phyloP scores from a whole-genome alignment of 64 coral and sea anemone genomes.

The Stylophora pistillata region DNA sequence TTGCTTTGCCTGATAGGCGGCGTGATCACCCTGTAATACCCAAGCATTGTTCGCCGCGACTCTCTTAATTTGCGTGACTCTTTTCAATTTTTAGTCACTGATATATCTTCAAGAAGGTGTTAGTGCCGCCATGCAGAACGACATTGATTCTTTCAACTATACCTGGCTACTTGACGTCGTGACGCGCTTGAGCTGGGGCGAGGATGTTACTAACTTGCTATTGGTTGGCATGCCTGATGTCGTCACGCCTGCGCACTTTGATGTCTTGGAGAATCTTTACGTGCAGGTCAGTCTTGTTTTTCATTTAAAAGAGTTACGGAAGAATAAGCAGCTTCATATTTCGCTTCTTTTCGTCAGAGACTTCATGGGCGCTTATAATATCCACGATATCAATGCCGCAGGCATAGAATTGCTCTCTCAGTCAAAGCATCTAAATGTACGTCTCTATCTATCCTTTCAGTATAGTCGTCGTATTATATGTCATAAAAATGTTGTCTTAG shows the following conservation, averaged over 20 bases:
- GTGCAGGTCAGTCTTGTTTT: constrained; percentile 65
- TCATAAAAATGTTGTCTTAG: too few species aligned
- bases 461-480: too few species aligned
- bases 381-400: too few species aligned
- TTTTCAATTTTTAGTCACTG: constrained; percentile 56
- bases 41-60: too few species aligned
- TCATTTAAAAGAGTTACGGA: not conserved
- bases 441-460: too few species aligned
- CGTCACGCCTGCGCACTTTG: constrained; percentile 88
- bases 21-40: too few species aligned
- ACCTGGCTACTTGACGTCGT: constrained; percentile 83
- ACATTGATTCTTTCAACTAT: constrained; percentile 87
- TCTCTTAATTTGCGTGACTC: not conserved
- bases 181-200: constrained; percentile 68
- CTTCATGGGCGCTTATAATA: too few species aligned
- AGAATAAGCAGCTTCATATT: too few species aligned
- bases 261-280: constrained; percentile 94
- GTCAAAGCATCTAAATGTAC: too few species aligned
- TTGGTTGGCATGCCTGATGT: constrained; percentile 94
- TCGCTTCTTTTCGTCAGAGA: too few species aligned
- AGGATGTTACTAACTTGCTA: constrained; percentile 83
- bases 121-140: constrained; percentile 51
- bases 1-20: not conserved
- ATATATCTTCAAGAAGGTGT: constrained; percentile 77
- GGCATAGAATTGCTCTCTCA: too few species aligned